Evolutionary conservation across 92 coral and sea anemone genomes (phyloP).

Genomic region (Virgularia gustaviana): DNA sequence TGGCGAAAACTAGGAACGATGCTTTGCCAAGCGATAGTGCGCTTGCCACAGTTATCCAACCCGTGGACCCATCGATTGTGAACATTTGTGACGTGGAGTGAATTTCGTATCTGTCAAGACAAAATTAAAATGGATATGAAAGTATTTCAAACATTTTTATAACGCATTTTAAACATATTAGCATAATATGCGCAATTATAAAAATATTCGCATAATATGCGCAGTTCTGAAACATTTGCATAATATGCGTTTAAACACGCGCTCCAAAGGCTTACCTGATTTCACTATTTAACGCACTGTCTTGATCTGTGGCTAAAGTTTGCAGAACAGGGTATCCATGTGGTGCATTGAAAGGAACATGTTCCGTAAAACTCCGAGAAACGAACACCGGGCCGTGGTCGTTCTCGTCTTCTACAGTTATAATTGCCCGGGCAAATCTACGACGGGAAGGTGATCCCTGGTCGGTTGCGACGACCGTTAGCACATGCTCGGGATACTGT

Average conservation of each 20-base stretch:
- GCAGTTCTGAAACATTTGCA: no score
- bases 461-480: slow-evolving; percentile 72
- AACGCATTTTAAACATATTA: neutral
- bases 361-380: slow-evolving; percentile 56
- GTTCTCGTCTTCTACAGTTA: slow-evolving; percentile 65
- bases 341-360: slow-evolving; percentile 55
- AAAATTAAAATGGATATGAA: neutral
- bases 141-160: neutral
- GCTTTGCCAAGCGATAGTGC: slow-evolving; percentile 1
- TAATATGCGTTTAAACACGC: no score
- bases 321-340: slow-evolving; percentile 51
- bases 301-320: slow-evolving; percentile 64
- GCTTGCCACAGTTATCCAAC: slow-evolving; percentile 47
- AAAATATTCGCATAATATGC: no score
- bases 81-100: slow-evolving; percentile 58
- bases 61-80: slow-evolving; percentile 12
- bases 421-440: slow-evolving; percentile 62
- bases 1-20: slow-evolving; percentile 54
- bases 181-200: neutral
- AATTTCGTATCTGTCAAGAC: slow-evolving; percentile 46
- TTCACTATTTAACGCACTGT: slow-evolving; percentile 70
- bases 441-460: slow-evolving; percentile 62
- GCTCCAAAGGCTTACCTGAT: slow-evolving; percentile 60
- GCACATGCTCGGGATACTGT: slow-evolving; percentile 54
- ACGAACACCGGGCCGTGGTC: slow-evolving; percentile 65